Conservation (phyloP, 2,888 invertebrate species). For the Hypercompe scribonia region DNA sequence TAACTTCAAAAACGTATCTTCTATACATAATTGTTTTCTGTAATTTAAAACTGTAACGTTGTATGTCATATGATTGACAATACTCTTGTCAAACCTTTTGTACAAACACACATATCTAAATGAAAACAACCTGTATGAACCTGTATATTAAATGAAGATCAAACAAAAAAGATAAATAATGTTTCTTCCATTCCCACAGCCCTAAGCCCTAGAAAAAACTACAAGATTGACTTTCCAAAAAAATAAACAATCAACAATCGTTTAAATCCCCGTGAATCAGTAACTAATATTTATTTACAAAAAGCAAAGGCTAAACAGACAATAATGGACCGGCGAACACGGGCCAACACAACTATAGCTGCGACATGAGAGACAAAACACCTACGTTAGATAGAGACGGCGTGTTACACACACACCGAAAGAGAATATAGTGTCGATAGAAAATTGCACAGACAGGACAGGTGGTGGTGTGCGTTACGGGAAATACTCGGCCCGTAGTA, state of each 20-base stretch:
- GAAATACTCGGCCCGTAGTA: constrained; percentile 52
- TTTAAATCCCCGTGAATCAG: constrained; percentile 49
- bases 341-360: constrained; percentile 60
- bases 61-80: too few species aligned
- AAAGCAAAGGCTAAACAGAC: constrained; percentile 69
- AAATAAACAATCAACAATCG: constrained; percentile 42
- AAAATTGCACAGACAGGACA: constrained; percentile 50
- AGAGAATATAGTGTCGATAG: constrained; percentile 40
- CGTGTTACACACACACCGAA: constrained; percentile 47
- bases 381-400: constrained; percentile 55
- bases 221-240: constrained; percentile 24
- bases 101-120: neutral
- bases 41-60: too few species aligned
- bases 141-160: neutral
- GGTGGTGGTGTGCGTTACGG: constrained; percentile 54
- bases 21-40: too few species aligned
- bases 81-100: too few species aligned
- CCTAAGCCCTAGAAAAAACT: neutral
- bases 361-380: constrained; percentile 44
- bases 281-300: constrained; percentile 63
- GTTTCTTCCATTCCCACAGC: neutral
- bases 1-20: too few species aligned
- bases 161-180: neutral
- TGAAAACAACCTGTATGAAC: neutral
- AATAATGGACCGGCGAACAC: constrained; percentile 75